Evolutionary conservation across 23 tunicate genomes (phyloP), one percentile per base, ranked within the genome.

Genomic region (Halocynthia roretzi): DNA sequence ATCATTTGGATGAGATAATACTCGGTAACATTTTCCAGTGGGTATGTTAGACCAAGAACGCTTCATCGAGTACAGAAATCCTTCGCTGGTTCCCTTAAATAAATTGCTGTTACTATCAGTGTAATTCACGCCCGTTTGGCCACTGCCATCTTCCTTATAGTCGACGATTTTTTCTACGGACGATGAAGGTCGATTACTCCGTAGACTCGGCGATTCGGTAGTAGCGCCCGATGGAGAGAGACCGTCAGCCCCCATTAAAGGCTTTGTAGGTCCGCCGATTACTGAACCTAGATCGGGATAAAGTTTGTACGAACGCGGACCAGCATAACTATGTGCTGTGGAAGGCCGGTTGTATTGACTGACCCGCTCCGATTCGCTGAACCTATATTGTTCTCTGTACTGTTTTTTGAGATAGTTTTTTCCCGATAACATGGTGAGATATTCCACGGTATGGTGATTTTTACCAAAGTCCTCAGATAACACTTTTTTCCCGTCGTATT

Each of bases 231-330:
- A 22, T 12, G 56, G 60, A 11, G 71, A 19, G 71, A 11, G 1
- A 15, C 12, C 4, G 18, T 12, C 2, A 67, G 71, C 19, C 12
- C 5, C 40, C 11, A 0, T 48, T 12, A 44, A 0, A 8, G 75
- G 75, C 11, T 48, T 70, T 44, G 20, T 74, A 31, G 44, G 44
- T 5, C 21, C 56, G 56, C 64, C 62, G 52, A 74, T 15, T 14
- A 74, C 68, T 10, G 78, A 74, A 8, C 78, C 78, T 56, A 74
- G 31, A 74, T 74, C 78, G 18, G 78, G 78, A 54, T 74, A 74
- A 14, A 74, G 56, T 11, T 62, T 74, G 21, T 44, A n/a, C 31
- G 55, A 74, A 14, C 78, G n/a, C 50, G 49, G 62, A 22, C 21
- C 64, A 50, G 18, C 78, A 31, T 31, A 31, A 44, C 20, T 18